Evolutionary conservation across 2,797 vertebrate species (phyloP), one percentile per base, ranked within the genome.

Genomic region (Scarus forsteni): DNA sequence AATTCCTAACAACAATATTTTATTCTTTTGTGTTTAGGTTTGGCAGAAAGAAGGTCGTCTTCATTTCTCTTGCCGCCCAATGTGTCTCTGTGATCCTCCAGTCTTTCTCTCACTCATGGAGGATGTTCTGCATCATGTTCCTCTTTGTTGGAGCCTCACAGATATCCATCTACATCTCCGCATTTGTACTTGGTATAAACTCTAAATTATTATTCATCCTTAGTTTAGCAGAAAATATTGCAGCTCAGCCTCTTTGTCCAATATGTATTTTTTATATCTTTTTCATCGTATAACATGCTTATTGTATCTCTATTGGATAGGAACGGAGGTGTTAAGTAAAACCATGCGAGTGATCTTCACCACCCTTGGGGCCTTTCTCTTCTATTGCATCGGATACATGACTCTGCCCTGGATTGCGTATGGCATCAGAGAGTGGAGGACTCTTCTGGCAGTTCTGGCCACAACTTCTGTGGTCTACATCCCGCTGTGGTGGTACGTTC

Each of bases 361-460:
- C 44, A 96, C 97, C 0, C 91, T 98, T 6, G 97, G 97, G 0
- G 95, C 84, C 1, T 98, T 97, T 87, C 94, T 98, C 18, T 97
- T 97, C 77, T 98, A 95, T 3, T 96, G 96, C 0, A 77, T 97
- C 1, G 97, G 97, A 50, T 98, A 96, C 92, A 98, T 98, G 97
- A 53, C 95, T 15, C 90, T 98, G 70, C 97, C 97, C 0, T 92
- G 96, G 61, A 94, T 96, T 18, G 96, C 97, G 10, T 97, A 94
- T 59, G 94, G 92, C 85, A 90, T 98, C 85, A 83, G 96, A 64
- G 95, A 95, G 54, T 98, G 97, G 97, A 85, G 96, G 84, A 94
- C 91, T 74, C 92, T 98, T 67, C 92, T 97, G 16, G 88, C 96
- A 40, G 93, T 95, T 0, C 91, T 98, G 36, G 95, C 95, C 0